Conservation (phyloP, 2,113 vertebrate species). For the Lophotis ruficrista region DNA sequence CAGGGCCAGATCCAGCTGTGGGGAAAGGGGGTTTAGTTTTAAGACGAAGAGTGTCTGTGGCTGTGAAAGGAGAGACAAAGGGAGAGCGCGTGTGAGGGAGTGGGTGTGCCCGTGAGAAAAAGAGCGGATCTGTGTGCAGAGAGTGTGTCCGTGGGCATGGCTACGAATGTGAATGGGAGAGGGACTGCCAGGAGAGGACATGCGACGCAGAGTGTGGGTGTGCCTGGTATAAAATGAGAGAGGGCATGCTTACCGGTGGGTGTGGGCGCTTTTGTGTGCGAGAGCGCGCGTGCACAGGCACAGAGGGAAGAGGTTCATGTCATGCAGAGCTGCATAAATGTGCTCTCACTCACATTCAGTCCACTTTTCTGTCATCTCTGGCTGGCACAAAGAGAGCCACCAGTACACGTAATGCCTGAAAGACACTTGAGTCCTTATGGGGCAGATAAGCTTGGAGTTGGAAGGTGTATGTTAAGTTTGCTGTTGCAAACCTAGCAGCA, state of each 20-base stretch:
- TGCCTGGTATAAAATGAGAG: background rate
- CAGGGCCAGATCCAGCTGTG: background rate
- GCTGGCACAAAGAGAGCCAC: background rate
- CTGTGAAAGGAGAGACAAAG: slow-evolving; percentile 46
- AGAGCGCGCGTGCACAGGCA: background rate
- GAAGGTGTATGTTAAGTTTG: background rate
- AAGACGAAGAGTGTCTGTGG: background rate
- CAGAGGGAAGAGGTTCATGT: background rate
- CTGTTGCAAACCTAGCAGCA: background rate
- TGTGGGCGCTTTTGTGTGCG: background rate
- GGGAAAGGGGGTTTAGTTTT: background rate
- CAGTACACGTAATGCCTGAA: background rate
- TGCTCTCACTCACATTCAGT: background rate
- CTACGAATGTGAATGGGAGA: background rate
- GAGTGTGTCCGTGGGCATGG: background rate
- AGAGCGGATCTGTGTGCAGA: background rate
- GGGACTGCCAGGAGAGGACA: background rate
- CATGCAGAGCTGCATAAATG: background rate
- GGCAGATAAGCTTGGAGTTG: fast-evolving
- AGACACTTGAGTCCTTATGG: background rate
- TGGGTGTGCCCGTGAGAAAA: slow-evolving; percentile 9
- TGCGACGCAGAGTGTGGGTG: background rate
- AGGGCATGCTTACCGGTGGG: background rate
- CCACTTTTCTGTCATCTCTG: background rate
- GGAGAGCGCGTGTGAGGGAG: background rate